Evolutionary conservation across 2,888 invertebrate species (phyloP), one percentile per base, ranked within the genome.

Genomic region (Cheilosia soror): DNA sequence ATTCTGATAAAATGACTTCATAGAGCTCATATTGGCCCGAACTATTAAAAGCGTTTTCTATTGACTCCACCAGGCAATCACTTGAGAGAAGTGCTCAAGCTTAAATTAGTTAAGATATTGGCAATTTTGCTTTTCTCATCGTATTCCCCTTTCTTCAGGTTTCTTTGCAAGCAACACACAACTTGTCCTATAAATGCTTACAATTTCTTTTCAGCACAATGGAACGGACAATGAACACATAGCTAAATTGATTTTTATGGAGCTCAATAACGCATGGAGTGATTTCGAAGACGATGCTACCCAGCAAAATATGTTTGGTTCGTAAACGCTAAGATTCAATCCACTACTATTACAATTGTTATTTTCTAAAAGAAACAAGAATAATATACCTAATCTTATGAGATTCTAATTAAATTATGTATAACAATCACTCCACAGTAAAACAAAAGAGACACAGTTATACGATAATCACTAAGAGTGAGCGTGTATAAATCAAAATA

Each of bases 191-290:
- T 44, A n/a, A 13, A 44, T n/a, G n/a, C 5, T n/a, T 51, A 47
- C 25, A 11, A 15, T 90, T 88, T 88, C 73, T 87, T 94, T 93
- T 3, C 93, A 99, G 98, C 97, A 98, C 95, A 95, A 96, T 90
- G 98, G 98, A 40, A 97, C 97, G 4, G 95, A 96, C 31, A 96
- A 99, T 91, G 98, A 99, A 93, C 95, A 96, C 88, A 94, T 99
- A 89, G 99, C 99, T 7, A 98, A 97, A 93, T 93, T 98, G 92
- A 97, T 99, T 90, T 99, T 99, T 93, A 98, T 99, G 95, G 99
- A 99, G 93, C 93, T 99, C 88, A 99, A 99, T 93, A 99, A 99
- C 92, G 99, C 99, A 25, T 99, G 99, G 98, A 96, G 96, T 89
- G 98, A 98, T 91, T 99, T 99, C 93, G 92, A 92, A 92, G 96